These are phyloP conservation scores for Pogona vitticeps DNA, from an alignment of 2,113 vertebrate species.

Conservation along the genomic window DNA sequence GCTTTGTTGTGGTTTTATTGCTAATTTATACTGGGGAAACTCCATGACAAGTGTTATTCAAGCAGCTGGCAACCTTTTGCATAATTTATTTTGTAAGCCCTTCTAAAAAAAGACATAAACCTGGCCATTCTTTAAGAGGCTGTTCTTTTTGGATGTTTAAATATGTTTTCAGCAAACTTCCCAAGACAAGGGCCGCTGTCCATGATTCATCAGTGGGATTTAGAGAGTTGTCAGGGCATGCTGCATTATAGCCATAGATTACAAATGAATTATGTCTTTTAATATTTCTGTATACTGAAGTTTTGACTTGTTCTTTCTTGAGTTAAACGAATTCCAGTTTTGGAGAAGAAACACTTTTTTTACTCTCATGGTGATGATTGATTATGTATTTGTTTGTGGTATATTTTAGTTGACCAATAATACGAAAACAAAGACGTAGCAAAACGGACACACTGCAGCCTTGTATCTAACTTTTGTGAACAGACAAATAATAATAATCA, in stretches of 20 bases:
- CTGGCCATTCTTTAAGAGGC: neutral
- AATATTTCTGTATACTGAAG: neutral
- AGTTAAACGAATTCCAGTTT: neutral
- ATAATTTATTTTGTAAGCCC: neutral
- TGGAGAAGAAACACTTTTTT: neutral
- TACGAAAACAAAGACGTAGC: neutral
- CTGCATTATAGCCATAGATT: neutral
- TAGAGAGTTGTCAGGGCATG: neutral
- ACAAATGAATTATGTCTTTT: neutral
- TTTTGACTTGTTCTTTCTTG: neutral
- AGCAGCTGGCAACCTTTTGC: neutral
- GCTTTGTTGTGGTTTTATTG: neutral
- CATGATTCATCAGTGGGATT: constrained; percentile 5
- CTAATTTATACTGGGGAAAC: neutral
- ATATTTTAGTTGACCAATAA: neutral
- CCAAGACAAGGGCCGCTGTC: neutral
- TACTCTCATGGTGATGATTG: neutral
- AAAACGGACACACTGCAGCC: neutral
- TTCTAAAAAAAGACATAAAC: neutral
- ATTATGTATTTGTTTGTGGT: neutral
- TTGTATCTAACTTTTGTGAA: neutral
- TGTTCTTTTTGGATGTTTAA: neutral
- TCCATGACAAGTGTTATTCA: neutral
- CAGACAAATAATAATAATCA: too few relatives aligned
- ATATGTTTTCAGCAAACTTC: neutral